These are phyloP conservation scores for Hafferia zeledoni DNA, from an alignment of 2,797 vertebrate genomes.

Conservation along the genomic window DNA sequence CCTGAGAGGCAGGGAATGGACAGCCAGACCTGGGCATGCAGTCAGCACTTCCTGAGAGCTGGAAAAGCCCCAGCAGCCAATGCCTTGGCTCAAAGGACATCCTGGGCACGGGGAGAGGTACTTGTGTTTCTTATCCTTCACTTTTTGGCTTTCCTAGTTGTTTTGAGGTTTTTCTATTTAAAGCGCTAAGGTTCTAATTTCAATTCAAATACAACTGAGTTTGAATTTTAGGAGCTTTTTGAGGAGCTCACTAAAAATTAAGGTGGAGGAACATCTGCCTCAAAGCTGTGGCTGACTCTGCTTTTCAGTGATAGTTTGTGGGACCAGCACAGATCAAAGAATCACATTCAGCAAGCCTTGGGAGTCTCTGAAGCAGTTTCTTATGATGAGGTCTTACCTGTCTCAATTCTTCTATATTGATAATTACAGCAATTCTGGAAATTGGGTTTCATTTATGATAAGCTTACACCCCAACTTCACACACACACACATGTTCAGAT, in stretches of 20 bases:
- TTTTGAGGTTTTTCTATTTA: not conserved
- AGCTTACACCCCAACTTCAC: not conserved
- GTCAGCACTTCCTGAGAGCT: not conserved
- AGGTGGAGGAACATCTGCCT: not conserved
- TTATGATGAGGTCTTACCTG: not conserved
- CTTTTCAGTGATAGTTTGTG: not conserved
- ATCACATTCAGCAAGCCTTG: not conserved
- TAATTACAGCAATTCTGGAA: not conserved
- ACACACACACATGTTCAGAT: not conserved
- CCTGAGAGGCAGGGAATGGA: not conserved
- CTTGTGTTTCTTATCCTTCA: rapidly evolving
- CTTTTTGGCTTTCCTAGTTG: not conserved
- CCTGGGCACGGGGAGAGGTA: not conserved
- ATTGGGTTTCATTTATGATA: not conserved
- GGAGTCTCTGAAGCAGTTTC: not conserved
- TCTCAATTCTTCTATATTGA: not conserved
- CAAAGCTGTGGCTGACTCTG: not conserved
- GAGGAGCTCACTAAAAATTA: not conserved
- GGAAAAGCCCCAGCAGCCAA: not conserved
- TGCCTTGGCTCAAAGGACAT: not conserved
- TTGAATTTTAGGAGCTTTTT: not conserved
- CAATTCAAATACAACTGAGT: not conserved
- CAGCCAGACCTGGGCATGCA: rapidly evolving
- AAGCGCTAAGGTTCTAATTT: not conserved
- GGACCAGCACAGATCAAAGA: not conserved